These are phyloP conservation scores for Bombus huntii DNA, from an alignment of 1,140 invertebrate species.

Conservation along the genomic window DNA sequence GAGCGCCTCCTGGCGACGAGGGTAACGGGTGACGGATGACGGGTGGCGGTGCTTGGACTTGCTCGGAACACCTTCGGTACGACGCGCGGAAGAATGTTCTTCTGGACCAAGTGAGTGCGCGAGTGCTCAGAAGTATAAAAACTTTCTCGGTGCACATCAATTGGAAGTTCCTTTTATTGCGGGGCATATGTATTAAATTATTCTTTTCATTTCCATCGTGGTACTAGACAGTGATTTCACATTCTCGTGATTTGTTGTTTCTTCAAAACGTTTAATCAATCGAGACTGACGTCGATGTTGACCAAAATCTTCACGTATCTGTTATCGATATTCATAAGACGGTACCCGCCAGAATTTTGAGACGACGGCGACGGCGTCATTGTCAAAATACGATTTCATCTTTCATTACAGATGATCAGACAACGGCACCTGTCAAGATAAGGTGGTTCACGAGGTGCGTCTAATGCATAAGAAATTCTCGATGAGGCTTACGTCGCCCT, in stretches of 20 bases:
- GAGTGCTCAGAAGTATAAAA: slow-evolving; percentile 37
- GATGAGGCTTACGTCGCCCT: slow-evolving; percentile 59
- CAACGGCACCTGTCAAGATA: slow-evolving; percentile 29
- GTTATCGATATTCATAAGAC: slow-evolving; percentile 6
- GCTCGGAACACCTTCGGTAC: slow-evolving; percentile 53
- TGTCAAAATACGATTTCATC: slow-evolving; percentile 11
- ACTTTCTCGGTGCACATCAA: slow-evolving; percentile 33
- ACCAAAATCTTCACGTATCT: not conserved
- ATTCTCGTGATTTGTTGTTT: slow-evolving; percentile 1
- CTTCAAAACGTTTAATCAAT: slow-evolving; percentile 3
- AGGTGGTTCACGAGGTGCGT: slow-evolving; percentile 43
- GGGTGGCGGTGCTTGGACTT: slow-evolving; percentile 52
- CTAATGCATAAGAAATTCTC: slow-evolving; percentile 55
- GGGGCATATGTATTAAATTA: not conserved
- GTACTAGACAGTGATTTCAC: slow-evolving; percentile 20
- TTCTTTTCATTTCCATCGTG: not conserved
- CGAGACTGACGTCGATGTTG: slow-evolving; percentile 46
- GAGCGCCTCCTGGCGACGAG: slow-evolving; percentile 69
- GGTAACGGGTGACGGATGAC: slow-evolving; percentile 46
- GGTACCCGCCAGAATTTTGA: slow-evolving; percentile 14
- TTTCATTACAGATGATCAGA: slow-evolving; percentile 27
- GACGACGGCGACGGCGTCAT: slow-evolving; percentile 56
- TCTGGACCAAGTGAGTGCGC: slow-evolving; percentile 55
- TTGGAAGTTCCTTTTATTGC: not conserved
- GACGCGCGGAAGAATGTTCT: slow-evolving; percentile 59